Evolutionary conservation across 2,797 vertebrate species (phyloP).

Genomic region (Chrosomus eos): DNA sequence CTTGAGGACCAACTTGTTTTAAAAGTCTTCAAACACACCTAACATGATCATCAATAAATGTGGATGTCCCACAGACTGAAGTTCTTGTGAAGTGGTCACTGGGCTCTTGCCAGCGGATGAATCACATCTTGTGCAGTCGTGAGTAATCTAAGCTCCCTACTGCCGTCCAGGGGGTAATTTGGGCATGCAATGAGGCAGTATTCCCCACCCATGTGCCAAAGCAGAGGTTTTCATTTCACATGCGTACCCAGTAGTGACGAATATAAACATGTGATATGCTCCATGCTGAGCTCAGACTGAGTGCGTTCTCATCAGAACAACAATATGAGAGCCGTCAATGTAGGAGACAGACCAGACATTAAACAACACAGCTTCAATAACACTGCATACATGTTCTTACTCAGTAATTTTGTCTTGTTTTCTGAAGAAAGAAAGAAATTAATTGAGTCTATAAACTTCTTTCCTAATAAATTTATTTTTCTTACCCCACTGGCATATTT

Average conservation of each 20-base stretch:
- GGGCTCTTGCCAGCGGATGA: constrained; percentile 32
- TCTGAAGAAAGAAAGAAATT: too few relatives aligned
- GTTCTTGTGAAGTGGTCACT: background rate
- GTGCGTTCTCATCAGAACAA: background rate
- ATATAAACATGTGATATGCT: constrained; percentile 27
- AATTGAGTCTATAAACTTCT: background rate
- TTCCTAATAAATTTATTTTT: too few relatives aligned
- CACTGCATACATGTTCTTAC: background rate
- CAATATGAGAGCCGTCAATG: background rate
- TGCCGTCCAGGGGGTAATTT: constrained; percentile 34
- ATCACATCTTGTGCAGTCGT: constrained; percentile 33
- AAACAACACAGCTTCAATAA: background rate
- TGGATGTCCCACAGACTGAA: background rate
- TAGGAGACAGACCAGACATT: background rate
- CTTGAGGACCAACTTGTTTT: background rate
- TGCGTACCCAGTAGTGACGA: constrained; percentile 31
- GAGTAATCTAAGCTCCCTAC: constrained; percentile 21
- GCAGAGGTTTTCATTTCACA: constrained; percentile 55
- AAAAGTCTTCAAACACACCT: constrained; percentile 2
- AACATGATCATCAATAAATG: constrained; percentile 11
- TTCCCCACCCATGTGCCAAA: constrained; percentile 29
- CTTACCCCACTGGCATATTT: too few relatives aligned
- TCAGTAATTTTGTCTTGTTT: too few relatives aligned
- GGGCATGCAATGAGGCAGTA: constrained; percentile 12
- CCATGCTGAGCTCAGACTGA: constrained; percentile 6